These are phyloP conservation scores for Hippopotamus amphibius DNA, from an alignment of 2,113 vertebrate genomes.

Conservation along the genomic window DNA sequence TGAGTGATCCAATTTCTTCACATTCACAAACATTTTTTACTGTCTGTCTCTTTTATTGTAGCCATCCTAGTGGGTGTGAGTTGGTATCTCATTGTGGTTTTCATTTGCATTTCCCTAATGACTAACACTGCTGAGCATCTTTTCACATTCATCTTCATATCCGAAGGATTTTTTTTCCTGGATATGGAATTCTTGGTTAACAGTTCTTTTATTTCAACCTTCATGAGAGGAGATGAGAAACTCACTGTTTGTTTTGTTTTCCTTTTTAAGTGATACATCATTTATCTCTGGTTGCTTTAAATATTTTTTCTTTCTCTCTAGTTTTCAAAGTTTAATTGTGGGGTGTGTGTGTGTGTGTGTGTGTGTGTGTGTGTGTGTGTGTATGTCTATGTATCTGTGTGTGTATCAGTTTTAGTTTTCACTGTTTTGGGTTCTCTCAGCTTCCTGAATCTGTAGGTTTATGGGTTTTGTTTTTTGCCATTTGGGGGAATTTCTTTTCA, in stretches of 20 bases:
- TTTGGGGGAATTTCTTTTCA: neutral
- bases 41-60: neutral
- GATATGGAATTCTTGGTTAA: neutral
- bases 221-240: neutral
- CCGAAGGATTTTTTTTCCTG: neutral
- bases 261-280: neutral
- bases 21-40: neutral
- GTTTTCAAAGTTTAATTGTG: neutral
- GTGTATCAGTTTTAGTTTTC: neutral
- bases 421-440: neutral
- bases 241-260: neutral
- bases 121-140: neutral
- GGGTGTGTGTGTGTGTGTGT: neutral
- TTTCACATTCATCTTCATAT: neutral
- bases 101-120: neutral
- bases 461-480: neutral
- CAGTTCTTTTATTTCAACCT: neutral
- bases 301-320: neutral
- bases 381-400: too few relatives aligned
- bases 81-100: neutral
- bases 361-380: too few relatives aligned
- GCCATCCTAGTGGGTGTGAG: neutral
- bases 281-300: neutral
- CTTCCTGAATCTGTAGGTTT: neutral
- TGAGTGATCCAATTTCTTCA: neutral